Conservation (phyloP, 2,888 invertebrate species). For the Lasioglossum vierecki region DNA sequence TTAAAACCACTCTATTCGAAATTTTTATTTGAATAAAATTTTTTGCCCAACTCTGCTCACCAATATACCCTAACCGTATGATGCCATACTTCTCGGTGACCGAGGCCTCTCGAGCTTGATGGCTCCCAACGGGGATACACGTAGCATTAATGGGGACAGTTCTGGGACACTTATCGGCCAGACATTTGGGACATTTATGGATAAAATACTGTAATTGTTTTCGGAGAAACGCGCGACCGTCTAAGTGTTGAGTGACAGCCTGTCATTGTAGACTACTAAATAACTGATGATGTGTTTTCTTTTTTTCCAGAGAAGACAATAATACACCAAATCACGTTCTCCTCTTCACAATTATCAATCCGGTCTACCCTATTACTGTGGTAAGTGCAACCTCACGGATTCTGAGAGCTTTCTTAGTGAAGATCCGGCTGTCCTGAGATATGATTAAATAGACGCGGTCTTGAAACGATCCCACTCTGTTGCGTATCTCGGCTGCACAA, state of each 20-base stretch:
- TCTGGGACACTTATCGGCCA: no score
- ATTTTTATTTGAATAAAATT: no score
- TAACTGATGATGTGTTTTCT: conserved; percentile 19
- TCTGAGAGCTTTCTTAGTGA: not conserved
- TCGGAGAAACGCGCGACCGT: not conserved
- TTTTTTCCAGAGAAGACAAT: conserved; percentile 88
- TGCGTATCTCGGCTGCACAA: not conserved
- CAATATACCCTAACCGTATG: no score
- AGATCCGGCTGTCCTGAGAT: not conserved
- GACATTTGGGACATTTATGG: no score
- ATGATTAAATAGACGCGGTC: conserved; percentile 4
- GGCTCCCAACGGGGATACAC: no score
- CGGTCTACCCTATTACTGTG: conserved; percentile 99
- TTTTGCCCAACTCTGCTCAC: no score
- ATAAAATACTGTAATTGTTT: no score
- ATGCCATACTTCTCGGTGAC: no score
- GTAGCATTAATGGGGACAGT: no score
- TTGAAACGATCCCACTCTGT: not conserved
- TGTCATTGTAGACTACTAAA: not conserved
- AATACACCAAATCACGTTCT: conserved; percentile 98
- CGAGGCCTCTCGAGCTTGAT: no score
- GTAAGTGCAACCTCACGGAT: conserved; percentile 88
- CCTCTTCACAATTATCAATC: conserved; percentile 98
- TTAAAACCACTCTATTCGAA: no score
- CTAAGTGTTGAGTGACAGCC: not conserved